These are phyloP conservation scores for Hypomesus transpacificus DNA, from an alignment of 2,113 vertebrate species.

Conservation along the genomic window DNA sequence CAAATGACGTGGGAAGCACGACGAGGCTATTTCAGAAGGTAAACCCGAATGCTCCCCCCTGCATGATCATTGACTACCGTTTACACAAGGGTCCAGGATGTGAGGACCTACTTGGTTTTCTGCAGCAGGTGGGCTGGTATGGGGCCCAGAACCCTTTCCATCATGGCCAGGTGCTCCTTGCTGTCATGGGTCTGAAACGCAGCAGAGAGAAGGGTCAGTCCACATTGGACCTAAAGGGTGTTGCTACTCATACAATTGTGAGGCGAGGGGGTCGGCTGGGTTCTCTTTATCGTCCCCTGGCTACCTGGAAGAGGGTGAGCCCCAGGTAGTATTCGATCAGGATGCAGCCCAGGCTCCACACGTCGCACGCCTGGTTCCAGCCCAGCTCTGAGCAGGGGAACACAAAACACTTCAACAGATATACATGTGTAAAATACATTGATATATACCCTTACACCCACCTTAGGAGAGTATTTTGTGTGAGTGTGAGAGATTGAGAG, in stretches of 20 bases:
- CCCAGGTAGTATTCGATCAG: slow-evolving; percentile 93
- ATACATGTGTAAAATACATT: not conserved
- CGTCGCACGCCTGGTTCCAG: slow-evolving; percentile 92
- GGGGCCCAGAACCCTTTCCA: slow-evolving; percentile 90
- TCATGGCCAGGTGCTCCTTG: slow-evolving; percentile 94
- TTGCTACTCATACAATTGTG: not conserved
- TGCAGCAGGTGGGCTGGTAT: slow-evolving; percentile 83
- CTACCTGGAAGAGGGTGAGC: slow-evolving; percentile 85
- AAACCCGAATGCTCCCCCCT: not conserved
- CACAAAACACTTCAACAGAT: not conserved
- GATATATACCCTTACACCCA: slow-evolving; percentile 1
- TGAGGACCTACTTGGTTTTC: slow-evolving; percentile 76
- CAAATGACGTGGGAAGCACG: too few species aligned
- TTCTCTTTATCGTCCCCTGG: slow-evolving; percentile 13
- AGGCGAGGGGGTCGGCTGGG: not conserved
- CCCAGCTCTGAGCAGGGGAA: slow-evolving; percentile 78
- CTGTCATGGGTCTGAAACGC: slow-evolving; percentile 85
- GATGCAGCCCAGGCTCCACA: slow-evolving; percentile 96
- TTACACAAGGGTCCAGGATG: not conserved
- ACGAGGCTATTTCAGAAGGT: too few species aligned
- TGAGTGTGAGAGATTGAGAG: slow-evolving; percentile 18
- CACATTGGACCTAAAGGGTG: not conserved
- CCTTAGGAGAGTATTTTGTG: not conserved
- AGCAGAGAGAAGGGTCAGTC: not conserved
- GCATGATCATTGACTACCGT: not conserved